Evolutionary conservation across 2,113 vertebrate genomes (phyloP), one percentile per base, ranked within the genome.

Genomic region (Stegastes partitus): DNA sequence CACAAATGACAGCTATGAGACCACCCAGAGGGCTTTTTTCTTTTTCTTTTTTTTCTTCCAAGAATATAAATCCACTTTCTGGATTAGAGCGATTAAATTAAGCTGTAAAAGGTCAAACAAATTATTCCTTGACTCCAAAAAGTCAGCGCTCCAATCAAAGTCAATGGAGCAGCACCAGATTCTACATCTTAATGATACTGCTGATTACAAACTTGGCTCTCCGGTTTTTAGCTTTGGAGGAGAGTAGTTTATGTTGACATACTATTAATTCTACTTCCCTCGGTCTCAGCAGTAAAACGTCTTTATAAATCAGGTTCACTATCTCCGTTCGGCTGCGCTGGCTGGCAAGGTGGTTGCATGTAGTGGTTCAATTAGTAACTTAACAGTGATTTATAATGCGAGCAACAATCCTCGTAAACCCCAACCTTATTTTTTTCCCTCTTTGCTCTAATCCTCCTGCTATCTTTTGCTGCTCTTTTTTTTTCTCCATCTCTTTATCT

Each of bases 51-150:
- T n/a, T n/a, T n/a, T n/a, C n/a, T 61, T 71, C 62, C 31, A 74
- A 31, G 54, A 79, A 81, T 85, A 83, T 84, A 81, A 84, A 90
- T 86, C 55, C 31, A 79, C 71, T 82, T 74, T 82, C 79, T 80
- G 86, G 68, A 80, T 86, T 68, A 81, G 50, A 84, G 57, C 57
- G 66, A 84, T 85, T 87, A 89, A 89, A 85, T 81, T 58, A 87
- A 85, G 87, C 55, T 70, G 66, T 83, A 84, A 91, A 92, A 92
- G 89, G 86, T 91, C 89, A 91, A 87, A 90, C 58, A 79, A 92
- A 90, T 91, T 87, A 89, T 81, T 79, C 62, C 59, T 72, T 45
- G n/a, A 85, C 81, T 86, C 74, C 79, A 74, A 87, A 90, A 92
- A 87, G 86, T 87, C 86, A 84, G 59, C 1, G 34, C 71, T 90